Conservation (phyloP, 2,113 vertebrate genomes). For the Oreotragus oreotragus region DNA sequence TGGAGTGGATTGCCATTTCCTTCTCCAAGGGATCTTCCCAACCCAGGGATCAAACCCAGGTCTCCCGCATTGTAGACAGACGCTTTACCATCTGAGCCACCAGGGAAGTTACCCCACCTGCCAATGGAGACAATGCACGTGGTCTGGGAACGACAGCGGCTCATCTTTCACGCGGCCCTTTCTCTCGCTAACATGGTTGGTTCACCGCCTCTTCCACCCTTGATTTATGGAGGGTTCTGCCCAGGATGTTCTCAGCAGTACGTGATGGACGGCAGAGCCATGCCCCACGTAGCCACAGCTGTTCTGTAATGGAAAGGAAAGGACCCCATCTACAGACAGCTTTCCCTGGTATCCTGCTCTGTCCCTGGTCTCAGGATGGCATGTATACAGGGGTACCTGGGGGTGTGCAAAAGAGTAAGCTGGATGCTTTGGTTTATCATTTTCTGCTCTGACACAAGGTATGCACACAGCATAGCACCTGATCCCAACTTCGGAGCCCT, state of each 20-base stretch:
- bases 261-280: rapidly evolving
- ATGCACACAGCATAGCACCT: rapidly evolving
- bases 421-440: rapidly evolving
- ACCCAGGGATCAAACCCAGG: too few species aligned
- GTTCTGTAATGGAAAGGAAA: not conserved
- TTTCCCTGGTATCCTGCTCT: rapidly evolving
- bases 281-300: not conserved
- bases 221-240: not conserved
- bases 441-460: not conserved
- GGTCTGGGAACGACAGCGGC: rapidly evolving
- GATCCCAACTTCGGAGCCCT: too few species aligned
- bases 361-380: not conserved
- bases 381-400: rapidly evolving
- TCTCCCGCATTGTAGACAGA: too few species aligned
- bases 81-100: too few species aligned
- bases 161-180: not conserved
- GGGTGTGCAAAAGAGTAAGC: not conserved
- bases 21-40: too few species aligned
- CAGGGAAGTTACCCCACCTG: not conserved
- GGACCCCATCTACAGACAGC: not conserved
- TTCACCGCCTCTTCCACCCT: not conserved
- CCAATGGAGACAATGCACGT: rapidly evolving
- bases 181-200: rapidly evolving
- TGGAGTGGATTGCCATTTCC: too few species aligned
- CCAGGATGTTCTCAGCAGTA: not conserved